Percentiles rank a stretch among this genome's conserved stretches.
These are phyloP conservation scores for Triplophysa yarkandensis DNA, from an alignment of 2,797 vertebrate species.

Conservation along the genomic window DNA sequence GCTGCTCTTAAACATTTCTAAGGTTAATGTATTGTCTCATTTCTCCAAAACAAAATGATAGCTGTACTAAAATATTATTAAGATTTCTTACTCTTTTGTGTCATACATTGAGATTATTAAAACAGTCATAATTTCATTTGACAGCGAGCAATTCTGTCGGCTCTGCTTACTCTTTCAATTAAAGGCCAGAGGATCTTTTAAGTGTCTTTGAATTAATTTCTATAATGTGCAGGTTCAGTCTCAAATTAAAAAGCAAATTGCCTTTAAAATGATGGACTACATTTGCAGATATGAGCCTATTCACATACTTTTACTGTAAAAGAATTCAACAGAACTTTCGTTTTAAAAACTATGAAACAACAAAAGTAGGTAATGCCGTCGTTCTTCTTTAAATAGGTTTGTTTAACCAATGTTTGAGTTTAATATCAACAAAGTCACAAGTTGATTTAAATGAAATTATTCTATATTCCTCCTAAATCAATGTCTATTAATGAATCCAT, in stretches of 20 bases:
- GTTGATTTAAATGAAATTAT: too few relatives aligned
- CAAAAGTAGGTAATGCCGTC: conserved; percentile 54
- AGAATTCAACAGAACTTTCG: conserved; percentile 21
- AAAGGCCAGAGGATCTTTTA: conserved; percentile 71
- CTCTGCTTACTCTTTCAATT: conserved; percentile 57
- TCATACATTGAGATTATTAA: conserved; percentile 59
- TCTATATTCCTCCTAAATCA: too few relatives aligned
- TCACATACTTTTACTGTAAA: conserved; percentile 62
- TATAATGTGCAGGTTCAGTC: conserved; percentile 77
- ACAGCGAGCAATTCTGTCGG: conserved; percentile 56
- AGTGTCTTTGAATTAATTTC: conserved; percentile 75
- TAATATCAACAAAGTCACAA: too few relatives aligned
- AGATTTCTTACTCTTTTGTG: conserved; percentile 72
- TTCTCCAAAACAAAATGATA: conserved; percentile 54
- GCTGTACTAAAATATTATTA: conserved; percentile 68
- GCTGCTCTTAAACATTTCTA: conserved; percentile 51
- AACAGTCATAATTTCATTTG: conserved; percentile 13
- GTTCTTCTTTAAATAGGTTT: background rate
- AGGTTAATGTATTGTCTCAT: conserved; percentile 42
- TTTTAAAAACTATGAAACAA: background rate
- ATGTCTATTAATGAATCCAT: too few relatives aligned
- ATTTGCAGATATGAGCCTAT: conserved; percentile 69
- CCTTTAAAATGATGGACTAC: conserved; percentile 61
- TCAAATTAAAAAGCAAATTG: conserved; percentile 85
- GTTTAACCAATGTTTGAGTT: too few relatives aligned